Base-by-base conservation (phyloP, 2,113 vertebrate genomes). In the Chaenogobius annularis region DNA sequence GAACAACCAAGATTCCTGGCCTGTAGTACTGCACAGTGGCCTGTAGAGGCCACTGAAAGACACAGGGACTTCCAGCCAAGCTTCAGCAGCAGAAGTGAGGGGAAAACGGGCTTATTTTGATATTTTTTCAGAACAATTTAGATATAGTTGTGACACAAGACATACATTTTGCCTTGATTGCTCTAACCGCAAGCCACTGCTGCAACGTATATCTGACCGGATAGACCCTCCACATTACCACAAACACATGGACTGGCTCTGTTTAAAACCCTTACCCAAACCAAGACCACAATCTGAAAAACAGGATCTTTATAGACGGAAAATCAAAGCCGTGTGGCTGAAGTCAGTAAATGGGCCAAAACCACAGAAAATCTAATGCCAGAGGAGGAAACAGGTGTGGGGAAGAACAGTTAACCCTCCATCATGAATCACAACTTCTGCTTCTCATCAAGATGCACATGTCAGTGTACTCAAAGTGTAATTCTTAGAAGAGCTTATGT, bases 311-410 rank as follows among this genome's bases (percentile, higher is more conserved):
- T 65, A 80, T 0, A 46, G 75, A 69, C 6, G 35, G 72, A 46
- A 71, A 80, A 81, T 83, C 77, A 83, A 85, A 81, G 68, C 68
- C 9, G 61, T 79, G 72, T 37, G 61, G 75, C 82, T 80, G 83
- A 48, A 85, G 81, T 87, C 14, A 62, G 73, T 83, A 85, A 79
- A 71, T n/a, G 19, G 81, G 88, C 87, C 86, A 87, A 79, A 83
- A 93, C 81, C 88, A 43, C 91, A 91, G 83, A 88, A 76, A 80
- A 80, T 68, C 69, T 63, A 78, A 81, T 73, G 69, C 82, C 73
- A 69, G 73, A 83, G 79, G 81, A 90, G 90, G 89, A 95, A 93
- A 90, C 86, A 92, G 91, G 87, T 90, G 86, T 87, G 82, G 58
- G 83, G 82, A 84, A 88, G 69, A 87, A 66, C 68, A 69, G 75